Evolutionary conservation across 2,888 invertebrate species (phyloP).

Genomic region (Aphodius sticticus): DNA sequence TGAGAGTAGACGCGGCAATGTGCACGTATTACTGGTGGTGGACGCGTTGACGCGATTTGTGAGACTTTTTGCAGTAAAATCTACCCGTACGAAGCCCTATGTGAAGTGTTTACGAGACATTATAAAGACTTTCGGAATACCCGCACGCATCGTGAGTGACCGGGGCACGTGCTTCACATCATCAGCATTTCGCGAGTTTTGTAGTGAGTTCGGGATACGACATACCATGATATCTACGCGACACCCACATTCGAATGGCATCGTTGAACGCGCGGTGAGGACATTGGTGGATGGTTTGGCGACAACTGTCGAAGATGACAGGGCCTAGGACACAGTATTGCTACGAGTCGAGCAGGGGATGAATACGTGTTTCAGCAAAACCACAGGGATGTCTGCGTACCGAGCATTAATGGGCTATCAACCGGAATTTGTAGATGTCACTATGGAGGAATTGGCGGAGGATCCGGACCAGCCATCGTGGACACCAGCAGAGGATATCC

Average conservation of each 20-base stretch:
- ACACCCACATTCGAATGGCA: constrained; percentile 39
- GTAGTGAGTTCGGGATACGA: constrained; percentile 31
- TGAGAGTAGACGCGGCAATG: constrained; percentile 33
- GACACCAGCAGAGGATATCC: too few relatives aligned
- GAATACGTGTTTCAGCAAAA: too few relatives aligned
- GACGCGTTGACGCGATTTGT: constrained; percentile 41
- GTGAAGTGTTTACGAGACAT: constrained; percentile 38
- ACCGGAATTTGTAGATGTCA: too few relatives aligned
- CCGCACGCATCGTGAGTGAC: constrained; percentile 42
- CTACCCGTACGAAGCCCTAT: constrained; percentile 30
- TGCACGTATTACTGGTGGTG: constrained; percentile 38
- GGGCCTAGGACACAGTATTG: too few relatives aligned
- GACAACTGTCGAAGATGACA: too few relatives aligned
- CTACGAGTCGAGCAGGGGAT: too few relatives aligned
- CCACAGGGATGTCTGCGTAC: too few relatives aligned
- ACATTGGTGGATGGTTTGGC: too few relatives aligned
- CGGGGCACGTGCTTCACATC: constrained; percentile 41
- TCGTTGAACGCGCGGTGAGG: background rate
- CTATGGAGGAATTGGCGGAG: too few relatives aligned
- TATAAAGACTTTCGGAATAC: constrained; percentile 40
- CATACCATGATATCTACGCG: constrained; percentile 39
- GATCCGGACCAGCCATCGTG: too few relatives aligned
- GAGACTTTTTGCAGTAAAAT: constrained; percentile 33
- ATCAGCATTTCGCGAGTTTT: constrained; percentile 21
- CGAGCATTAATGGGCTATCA: too few relatives aligned